A percentile compares a stretch with the other conserved stretches of the same genome.
phyloP scores from a whole-genome alignment of 2,797 vertebrate genomes.

The Urocyon cinereoargenteus region DNA sequence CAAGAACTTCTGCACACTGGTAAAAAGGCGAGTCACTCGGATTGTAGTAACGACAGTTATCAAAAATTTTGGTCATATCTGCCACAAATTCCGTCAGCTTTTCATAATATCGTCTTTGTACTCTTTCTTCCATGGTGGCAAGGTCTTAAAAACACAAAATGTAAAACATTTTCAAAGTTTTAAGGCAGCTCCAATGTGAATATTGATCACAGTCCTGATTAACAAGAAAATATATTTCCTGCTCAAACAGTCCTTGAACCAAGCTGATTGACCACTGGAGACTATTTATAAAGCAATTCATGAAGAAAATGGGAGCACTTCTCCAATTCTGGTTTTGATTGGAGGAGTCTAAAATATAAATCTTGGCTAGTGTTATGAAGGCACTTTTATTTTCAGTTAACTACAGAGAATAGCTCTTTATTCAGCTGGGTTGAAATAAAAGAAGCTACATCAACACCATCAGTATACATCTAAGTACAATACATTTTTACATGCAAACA shows the following conservation, averaged over 20 bases:
- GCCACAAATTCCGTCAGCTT: conserved; percentile 98
- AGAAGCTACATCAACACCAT: not conserved
- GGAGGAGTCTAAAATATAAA: not conserved
- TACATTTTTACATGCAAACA: not conserved
- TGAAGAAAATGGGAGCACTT: not conserved
- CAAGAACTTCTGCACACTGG: conserved; percentile 97
- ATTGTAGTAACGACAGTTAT: conserved; percentile 99
- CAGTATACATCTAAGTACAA: not conserved
- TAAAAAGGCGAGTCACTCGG: conserved; percentile 98
- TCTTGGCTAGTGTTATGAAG: not conserved
- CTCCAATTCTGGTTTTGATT: not conserved
- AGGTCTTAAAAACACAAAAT: conserved; percentile 91
- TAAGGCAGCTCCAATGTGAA: not conserved
- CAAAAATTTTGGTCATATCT: conserved; percentile 99
- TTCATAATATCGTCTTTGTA: conserved; percentile 95
- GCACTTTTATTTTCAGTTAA: not conserved
- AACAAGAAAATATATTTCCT: not conserved
- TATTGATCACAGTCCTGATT: not conserved
- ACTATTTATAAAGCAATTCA: not conserved
- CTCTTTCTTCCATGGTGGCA: conserved; percentile 97
- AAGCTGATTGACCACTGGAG: not conserved
- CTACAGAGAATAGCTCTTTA: not conserved
- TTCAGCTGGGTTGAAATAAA: not conserved
- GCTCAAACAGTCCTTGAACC: not conserved
- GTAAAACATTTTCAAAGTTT: conserved; percentile 55